Evolutionary conservation across 2,113 vertebrate genomes (phyloP).

Genomic region (Passer domesticus): DNA sequence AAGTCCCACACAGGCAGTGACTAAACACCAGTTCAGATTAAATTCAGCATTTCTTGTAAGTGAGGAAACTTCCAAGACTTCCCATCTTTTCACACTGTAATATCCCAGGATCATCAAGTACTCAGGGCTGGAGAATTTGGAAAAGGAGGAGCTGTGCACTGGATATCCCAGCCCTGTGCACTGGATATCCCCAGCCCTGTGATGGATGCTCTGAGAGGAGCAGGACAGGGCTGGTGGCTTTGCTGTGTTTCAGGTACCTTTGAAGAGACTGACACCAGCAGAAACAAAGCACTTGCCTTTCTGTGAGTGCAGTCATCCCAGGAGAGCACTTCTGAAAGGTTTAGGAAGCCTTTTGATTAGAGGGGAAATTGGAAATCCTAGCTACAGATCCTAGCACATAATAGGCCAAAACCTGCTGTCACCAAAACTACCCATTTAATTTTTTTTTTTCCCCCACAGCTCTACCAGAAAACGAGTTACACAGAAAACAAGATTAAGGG

Average conservation of each 20-base stretch:
- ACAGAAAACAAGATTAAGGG: background rate
- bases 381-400: background rate
- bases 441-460: background rate
- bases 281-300: background rate
- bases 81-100: rapidly evolving
- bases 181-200: too few relatives aligned
- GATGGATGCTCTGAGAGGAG: background rate
- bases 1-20: background rate
- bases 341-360: constrained; percentile 44
- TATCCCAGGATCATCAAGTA: rapidly evolving
- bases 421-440: background rate
- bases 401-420: background rate
- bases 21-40: rapidly evolving
- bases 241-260: background rate
- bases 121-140: background rate
- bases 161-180: too few relatives aligned
- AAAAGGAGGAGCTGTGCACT: background rate
- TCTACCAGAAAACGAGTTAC: background rate
- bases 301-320: background rate
- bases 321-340: constrained; percentile 21
- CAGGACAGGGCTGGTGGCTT: background rate
- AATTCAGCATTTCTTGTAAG: background rate
- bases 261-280: background rate
- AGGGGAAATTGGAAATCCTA: constrained; percentile 35
- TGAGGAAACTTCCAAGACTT: background rate